Conservation (phyloP, 2,797 vertebrate genomes). For the Okamejei kenojei region DNA sequence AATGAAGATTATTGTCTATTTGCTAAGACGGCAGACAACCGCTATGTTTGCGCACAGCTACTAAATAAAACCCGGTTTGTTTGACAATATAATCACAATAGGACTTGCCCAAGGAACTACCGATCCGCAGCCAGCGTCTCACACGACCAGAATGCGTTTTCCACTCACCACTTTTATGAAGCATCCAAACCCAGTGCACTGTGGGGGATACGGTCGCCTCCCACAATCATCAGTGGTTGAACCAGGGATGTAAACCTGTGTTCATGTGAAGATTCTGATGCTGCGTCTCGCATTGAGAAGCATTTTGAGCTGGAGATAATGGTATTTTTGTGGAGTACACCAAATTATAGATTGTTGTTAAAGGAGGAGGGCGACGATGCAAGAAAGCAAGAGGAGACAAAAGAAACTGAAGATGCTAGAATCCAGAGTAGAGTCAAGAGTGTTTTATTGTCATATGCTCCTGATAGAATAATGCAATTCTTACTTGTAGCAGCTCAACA, state of each 20-base stretch:
- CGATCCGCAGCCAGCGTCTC: neutral
- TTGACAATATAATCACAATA: neutral
- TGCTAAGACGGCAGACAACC: neutral
- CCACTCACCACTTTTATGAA: neutral
- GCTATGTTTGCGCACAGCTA: neutral
- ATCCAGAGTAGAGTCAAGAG: too few relatives aligned
- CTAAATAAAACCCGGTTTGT: neutral
- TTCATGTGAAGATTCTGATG: too few relatives aligned
- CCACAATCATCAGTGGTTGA: neutral
- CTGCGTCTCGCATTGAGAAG: too few relatives aligned
- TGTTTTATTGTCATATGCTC: too few relatives aligned
- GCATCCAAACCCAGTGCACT: neutral
- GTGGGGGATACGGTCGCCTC: constrained; percentile 20
- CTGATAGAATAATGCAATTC: too few relatives aligned
- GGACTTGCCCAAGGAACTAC: neutral
- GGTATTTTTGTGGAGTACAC: too few relatives aligned
- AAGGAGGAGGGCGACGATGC: too few relatives aligned
- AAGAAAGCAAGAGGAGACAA: too few relatives aligned
- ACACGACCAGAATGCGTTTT: neutral
- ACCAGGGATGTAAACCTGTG: neutral
- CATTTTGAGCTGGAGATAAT: too few relatives aligned
- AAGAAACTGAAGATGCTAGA: too few relatives aligned
- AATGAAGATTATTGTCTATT: neutral
- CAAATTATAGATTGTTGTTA: too few relatives aligned
- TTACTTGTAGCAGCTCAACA: too few relatives aligned